Conservation (phyloP, 2,888 invertebrate species). For the Tachina fera region DNA sequence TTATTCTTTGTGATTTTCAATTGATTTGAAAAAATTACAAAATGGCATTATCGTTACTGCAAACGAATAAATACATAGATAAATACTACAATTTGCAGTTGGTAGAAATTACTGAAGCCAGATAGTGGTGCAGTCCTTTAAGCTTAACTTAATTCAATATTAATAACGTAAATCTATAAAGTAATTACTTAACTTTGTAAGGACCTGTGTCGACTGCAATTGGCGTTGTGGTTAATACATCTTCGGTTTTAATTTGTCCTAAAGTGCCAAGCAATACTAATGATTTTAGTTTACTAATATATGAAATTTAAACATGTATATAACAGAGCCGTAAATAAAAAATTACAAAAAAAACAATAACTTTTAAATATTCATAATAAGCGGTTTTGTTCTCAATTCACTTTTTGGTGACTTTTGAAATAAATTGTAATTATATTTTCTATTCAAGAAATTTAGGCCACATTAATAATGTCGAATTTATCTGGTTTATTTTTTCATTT, state of each 20-base stretch:
- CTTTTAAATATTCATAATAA: neutral
- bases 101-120: no score
- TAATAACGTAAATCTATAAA: no score
- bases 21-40: constrained; percentile 33
- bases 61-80: no score
- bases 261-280: neutral
- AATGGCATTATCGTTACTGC: constrained; percentile 3
- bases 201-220: no score
- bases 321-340: neutral
- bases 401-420: neutral
- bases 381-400: neutral
- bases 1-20: no score
- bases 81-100: no score
- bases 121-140: no score
- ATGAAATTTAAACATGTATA: neutral
- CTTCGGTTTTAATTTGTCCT: neutral
- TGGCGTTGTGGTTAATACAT: no score
- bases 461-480: neutral
- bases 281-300: neutral
- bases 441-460: neutral
- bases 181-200: no score
- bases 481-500: neutral
- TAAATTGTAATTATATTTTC: neutral
- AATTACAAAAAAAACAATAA: neutral
- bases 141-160: no score